Base-by-base conservation (phyloP, 1,140 invertebrate species). In the Drosophila parvula region DNA sequence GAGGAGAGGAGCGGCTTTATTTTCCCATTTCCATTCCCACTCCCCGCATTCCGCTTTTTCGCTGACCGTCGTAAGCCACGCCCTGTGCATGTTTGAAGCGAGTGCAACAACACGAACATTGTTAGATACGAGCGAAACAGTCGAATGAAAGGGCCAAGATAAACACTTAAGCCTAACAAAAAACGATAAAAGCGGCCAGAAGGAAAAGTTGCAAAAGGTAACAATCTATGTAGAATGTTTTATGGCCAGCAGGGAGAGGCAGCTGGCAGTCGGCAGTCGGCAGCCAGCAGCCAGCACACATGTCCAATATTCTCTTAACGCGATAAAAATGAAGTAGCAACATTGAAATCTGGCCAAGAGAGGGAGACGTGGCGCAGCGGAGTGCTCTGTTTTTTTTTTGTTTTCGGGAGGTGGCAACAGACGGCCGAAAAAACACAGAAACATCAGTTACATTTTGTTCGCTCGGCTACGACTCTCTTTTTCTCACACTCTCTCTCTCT, bases 261-360 rank as follows among this genome's bases (percentile, higher is more conserved):
- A 14, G 18, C 11, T 45, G 40, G 9, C 11, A 50, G 51, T 18
- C 51, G 40, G 9, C 11, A 50, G 51, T 18, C 18, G 36, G 34
- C 40, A 32, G 64, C 40, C 50, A 18, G 27, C 38, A 32, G 65
- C 48, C 51, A 38, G 51, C 76, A 81, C 83, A 89, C 83, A 84
- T 88, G 83, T 83, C 80, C 79, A 84, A 89, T 88, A 88, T 88
- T 88, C 84, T 80, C 84, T 88, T 88, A 88, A 88, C 83, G 83
- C 83, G 83, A 89, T 88, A 89, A 88, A 88, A 88, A 88, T 88
- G 83, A 88, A 88, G 80, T 88, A 89, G 85, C 43, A 84, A 88
- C 83, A 88, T 74, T 71, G 68, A 89, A 88, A 88, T 88, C 83
- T 84, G 84, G 77, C 68, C 50, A 27, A 48, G 71, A 68, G 64